A percentile compares a stretch with the other conserved stretches of the same genome.
phyloP scores from a whole-genome alignment of 1,140 invertebrate species.

The Drosophila ogumai region DNA sequence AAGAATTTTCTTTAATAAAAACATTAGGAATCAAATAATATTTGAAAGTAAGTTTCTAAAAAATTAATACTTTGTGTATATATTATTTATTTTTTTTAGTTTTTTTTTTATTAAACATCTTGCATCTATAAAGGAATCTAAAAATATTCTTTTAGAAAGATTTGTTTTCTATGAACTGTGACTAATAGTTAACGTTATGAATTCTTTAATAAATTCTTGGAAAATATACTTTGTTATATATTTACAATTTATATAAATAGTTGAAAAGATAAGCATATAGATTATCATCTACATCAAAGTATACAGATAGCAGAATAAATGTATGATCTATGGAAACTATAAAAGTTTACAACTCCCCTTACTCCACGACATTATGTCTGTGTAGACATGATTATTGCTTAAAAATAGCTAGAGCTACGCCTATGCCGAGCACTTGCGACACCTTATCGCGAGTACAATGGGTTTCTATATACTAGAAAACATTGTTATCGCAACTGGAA shows the following conservation, averaged over 20 bases:
- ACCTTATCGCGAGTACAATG: constrained; percentile 31
- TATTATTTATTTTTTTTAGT: too few relatives aligned
- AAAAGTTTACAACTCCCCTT: not conserved
- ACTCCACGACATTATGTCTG: not conserved
- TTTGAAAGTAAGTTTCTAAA: too few relatives aligned
- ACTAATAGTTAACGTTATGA: not conserved
- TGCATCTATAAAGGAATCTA: not conserved
- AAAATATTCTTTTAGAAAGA: not conserved
- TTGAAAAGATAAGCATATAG: not conserved
- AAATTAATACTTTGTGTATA: too few relatives aligned
- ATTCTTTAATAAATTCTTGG: not conserved
- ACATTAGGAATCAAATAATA: too few relatives aligned
- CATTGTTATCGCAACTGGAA: constrained; percentile 64
- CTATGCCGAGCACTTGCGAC: constrained; percentile 18
- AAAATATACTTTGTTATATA: not conserved
- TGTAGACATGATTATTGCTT: not conserved
- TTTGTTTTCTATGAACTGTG: not conserved
- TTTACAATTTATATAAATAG: too few relatives aligned
- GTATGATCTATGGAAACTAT: not conserved
- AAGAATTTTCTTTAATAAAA: not conserved
- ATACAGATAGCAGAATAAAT: too few relatives aligned
- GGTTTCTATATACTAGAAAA: constrained; percentile 30
- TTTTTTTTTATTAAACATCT: too few relatives aligned
- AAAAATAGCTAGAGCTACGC: constrained; percentile 11
- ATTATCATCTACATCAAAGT: not conserved